phyloP scores from a whole-genome alignment of 2,888 invertebrate genomes.

The Sminthurinus aureus region DNA sequence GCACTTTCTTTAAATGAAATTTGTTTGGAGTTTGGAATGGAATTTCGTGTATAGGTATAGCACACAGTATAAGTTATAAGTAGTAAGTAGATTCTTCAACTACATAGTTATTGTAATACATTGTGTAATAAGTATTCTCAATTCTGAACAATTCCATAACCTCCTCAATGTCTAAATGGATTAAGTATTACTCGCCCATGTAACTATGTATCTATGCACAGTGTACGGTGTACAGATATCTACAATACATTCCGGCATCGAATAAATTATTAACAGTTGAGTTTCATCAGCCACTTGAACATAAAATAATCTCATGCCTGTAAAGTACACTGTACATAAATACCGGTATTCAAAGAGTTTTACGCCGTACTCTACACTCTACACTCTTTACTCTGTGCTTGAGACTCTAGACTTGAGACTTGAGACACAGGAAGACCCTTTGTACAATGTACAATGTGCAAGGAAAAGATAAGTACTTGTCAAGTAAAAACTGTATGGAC shows the following conservation, averaged over 20 bases:
- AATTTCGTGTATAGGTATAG: no score
- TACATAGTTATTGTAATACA: no score
- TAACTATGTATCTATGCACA: no score
- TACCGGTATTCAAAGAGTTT: neutral
- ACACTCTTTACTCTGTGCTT: neutral
- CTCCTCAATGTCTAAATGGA: constrained; percentile 33
- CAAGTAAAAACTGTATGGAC: constrained; percentile 24
- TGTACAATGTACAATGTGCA: neutral
- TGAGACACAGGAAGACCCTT: neutral
- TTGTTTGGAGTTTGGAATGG: no score
- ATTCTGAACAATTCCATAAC: constrained; percentile 18
- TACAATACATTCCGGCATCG: constrained; percentile 8
- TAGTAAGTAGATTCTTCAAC: no score
- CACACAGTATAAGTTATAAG: no score
- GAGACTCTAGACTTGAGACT: no score
- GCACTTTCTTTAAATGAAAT: no score
- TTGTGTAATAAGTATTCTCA: no score
- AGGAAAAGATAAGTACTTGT: constrained; percentile 30
- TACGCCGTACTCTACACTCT: neutral
- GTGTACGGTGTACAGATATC: no score
- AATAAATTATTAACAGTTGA: constrained; percentile 27
- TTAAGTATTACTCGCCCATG: constrained; percentile 4
- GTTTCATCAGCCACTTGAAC: constrained; percentile 4
- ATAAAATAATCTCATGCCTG: no score
- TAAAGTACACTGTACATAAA: no score